phyloP scores from a whole-genome alignment of 1,140 invertebrate genomes.

The Pachypeltis micranthus region DNA sequence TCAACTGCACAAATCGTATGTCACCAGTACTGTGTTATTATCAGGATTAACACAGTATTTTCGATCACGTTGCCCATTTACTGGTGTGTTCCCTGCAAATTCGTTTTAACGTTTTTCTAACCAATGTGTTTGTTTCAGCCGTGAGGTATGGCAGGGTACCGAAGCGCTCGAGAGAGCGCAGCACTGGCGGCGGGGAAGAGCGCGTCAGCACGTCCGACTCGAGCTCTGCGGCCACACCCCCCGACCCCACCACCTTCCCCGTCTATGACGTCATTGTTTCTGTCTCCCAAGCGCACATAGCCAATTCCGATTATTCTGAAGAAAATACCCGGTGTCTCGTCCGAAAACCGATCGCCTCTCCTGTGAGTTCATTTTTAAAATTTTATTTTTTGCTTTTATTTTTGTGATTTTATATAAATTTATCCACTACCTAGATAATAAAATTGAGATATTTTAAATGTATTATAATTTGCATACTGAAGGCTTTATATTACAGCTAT shows the following conservation, averaged over 20 bases:
- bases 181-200: constrained; percentile 36
- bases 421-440: too few species aligned
- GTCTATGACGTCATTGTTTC: constrained; percentile 77
- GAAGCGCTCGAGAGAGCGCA: constrained; percentile 74
- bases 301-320: constrained; percentile 81
- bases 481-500: too few species aligned
- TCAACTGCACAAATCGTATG: too few species aligned
- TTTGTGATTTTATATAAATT: too few species aligned
- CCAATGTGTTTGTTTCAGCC: constrained; percentile 47
- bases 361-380: constrained; percentile 39
- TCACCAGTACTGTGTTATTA: too few species aligned
- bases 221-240: constrained; percentile 25
- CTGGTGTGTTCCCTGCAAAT: too few species aligned
- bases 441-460: too few species aligned
- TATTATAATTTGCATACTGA: too few species aligned
- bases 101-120: neutral
- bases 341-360: constrained; percentile 58
- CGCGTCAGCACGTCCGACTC: constrained; percentile 33
- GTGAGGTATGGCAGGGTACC: constrained; percentile 92
- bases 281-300: constrained; percentile 80
- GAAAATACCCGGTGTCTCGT: constrained; percentile 60
- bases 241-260: constrained; percentile 31
- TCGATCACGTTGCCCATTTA: too few species aligned
- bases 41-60: too few species aligned
- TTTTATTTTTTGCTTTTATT: constrained; percentile 1